Evolutionary conservation across 2,113 vertebrate genomes (phyloP), one percentile per base, ranked within the genome.

Genomic region (Callionymus lyra): DNA sequence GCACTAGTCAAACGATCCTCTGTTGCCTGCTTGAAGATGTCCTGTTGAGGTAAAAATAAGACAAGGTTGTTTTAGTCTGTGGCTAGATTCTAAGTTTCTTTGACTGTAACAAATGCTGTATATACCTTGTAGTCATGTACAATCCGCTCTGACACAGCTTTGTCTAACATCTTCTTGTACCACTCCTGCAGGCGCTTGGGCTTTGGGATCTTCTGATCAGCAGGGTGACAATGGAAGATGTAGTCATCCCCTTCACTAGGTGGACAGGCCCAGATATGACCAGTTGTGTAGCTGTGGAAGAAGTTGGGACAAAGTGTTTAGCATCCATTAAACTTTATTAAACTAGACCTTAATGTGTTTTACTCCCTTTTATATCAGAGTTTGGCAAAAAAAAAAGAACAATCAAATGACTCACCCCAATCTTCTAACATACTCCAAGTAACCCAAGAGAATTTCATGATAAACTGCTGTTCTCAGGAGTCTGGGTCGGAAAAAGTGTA

Each of bases 101-200:
- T 8, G 8, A 27, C 21, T 27, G 21, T 27, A 27, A 2, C 12
- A 14, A 33, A 8, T 2, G 12, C 14, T 31, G 12, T 16, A 16
- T 50, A 2, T 57, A 98, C 94, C 91, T 99, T 99, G 63, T 92
- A 97, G 67, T 99, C 95, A 1, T 98, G 94, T 35, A 99, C 89
- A 3, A 97, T 96, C 13, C 95, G 86, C 77, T 99, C 95, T 0
- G 91, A 83, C 27, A 94, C 90, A n/a, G 94, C 91, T 76, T 98
- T 99, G 75, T 99, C 95, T 44, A 99, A 80, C 95, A 99, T 99
- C 79, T 97, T 99, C 82, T 94, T 99, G 70, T 99, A 99, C 95
- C 95, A 99, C 58, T 99, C 95, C 67, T 99, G 95, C 42, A 99
- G 83, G 42, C 95, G 82, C 72, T 99, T 99, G 38, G 95, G 95